Evolutionary conservation across 1,140 invertebrate genomes (phyloP).

Genomic region (Reticulitermes speratus): DNA sequence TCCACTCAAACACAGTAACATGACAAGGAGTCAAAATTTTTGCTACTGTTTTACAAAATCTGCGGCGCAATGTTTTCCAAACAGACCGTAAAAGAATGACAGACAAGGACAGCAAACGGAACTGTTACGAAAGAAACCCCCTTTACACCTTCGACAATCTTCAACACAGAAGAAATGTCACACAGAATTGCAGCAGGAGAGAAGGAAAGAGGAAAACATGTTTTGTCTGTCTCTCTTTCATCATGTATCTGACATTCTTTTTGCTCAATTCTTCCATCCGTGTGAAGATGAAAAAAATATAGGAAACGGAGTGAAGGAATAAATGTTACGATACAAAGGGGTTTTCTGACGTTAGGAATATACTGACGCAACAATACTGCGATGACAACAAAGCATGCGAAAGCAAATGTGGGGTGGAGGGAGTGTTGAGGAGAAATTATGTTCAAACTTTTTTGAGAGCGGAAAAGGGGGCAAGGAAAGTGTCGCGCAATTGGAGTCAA

Average conservation of each 20-base stretch:
- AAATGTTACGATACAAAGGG: background rate
- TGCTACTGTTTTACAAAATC: background rate
- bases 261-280: background rate
- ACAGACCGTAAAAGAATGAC: background rate
- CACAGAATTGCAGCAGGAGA: background rate
- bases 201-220: background rate
- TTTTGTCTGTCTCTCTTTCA: background rate
- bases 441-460: background rate
- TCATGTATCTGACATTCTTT: background rate
- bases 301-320: background rate
- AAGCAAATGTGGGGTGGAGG: background rate
- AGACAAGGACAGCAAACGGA: background rate
- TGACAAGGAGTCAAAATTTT: background rate
- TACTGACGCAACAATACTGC: background rate
- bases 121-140: background rate
- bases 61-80: background rate
- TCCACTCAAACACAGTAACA: background rate
- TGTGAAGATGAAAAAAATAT: background rate
- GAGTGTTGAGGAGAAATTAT: background rate
- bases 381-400: background rate
- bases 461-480: background rate
- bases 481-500: background rate
- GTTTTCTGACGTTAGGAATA: background rate
- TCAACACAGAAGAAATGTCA: background rate
- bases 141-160: conserved; percentile 15